Conservation (phyloP, 2,888 invertebrate genomes). For the Resseliella maxima region DNA sequence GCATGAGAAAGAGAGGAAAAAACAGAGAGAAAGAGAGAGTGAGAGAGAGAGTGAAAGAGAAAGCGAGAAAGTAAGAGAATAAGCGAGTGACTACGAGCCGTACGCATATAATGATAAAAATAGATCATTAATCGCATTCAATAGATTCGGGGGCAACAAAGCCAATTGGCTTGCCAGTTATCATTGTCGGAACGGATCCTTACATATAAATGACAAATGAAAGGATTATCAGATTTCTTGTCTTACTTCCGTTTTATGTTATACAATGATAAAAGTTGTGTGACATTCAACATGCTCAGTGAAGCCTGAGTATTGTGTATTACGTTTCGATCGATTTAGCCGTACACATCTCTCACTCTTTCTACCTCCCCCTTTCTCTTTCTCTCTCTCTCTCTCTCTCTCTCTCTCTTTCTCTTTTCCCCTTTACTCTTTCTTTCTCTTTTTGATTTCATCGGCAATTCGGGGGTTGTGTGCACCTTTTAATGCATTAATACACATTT, state of each 20-base stretch:
- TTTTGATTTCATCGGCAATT: background rate
- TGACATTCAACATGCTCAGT: no score
- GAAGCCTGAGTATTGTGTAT: no score
- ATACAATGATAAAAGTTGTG: background rate
- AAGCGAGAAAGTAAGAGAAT: no score
- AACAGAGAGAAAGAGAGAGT: no score
- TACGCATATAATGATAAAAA: background rate
- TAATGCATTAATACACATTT: background rate
- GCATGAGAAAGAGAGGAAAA: no score
- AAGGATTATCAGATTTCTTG: conserved; percentile 19
- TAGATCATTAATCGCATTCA: conserved; percentile 28
- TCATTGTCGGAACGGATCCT: background rate
- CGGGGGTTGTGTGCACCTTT: background rate
- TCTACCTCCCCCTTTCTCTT: no score
- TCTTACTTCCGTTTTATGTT: background rate
- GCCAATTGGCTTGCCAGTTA: background rate
- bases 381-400: no score
- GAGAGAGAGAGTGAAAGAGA: no score
- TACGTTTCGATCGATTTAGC: no score
- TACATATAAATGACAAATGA: conserved; percentile 37
- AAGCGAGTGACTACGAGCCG: no score
- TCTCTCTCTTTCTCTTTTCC: no score
- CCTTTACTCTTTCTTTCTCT: background rate
- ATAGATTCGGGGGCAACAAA: background rate
- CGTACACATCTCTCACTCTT: no score